A percentile compares a stretch with the other conserved stretches of the same genome.
These are phyloP conservation scores for Nowickia ferox DNA, from an alignment of 2,888 invertebrate species.

Conservation along the genomic window DNA sequence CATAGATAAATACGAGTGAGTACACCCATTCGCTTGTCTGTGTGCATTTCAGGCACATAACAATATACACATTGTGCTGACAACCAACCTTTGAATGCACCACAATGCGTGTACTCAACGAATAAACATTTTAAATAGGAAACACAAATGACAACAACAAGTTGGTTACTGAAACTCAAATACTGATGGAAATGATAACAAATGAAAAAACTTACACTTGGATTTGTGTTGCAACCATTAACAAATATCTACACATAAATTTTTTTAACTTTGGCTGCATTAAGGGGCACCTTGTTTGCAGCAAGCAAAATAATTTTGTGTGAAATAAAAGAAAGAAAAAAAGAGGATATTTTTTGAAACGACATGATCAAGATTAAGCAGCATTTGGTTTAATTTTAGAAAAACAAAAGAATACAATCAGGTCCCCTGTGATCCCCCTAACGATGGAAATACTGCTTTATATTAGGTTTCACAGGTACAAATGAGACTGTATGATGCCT, in stretches of 20 bases:
- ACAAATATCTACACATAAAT: neutral
- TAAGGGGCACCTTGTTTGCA: neutral
- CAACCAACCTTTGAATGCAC: conserved; percentile 37
- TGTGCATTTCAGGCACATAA: neutral
- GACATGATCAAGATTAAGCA: too few relatives aligned
- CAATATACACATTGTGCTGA: neutral
- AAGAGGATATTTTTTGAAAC: too few relatives aligned
- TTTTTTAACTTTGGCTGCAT: neutral
- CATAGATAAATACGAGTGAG: neutral
- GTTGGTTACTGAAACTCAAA: conserved; percentile 43
- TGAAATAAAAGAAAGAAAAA: too few relatives aligned
- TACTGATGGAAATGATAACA: conserved; percentile 26
- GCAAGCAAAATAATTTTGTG: neutral
- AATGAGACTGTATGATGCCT: too few relatives aligned
- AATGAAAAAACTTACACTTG: neutral
- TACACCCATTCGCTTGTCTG: neutral
- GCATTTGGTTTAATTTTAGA: too few relatives aligned
- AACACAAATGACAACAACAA: conserved; percentile 44
- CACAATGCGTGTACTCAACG: conserved; percentile 57
- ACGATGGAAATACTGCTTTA: too few relatives aligned
- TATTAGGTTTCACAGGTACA: too few relatives aligned
- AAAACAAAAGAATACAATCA: too few relatives aligned
- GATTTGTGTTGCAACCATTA: neutral
- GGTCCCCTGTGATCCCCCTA: too few relatives aligned
- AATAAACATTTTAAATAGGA: conserved; percentile 30